Evolutionary conservation across 2,888 invertebrate genomes (phyloP).

Genomic region (Arrhopalites spinosus): DNA sequence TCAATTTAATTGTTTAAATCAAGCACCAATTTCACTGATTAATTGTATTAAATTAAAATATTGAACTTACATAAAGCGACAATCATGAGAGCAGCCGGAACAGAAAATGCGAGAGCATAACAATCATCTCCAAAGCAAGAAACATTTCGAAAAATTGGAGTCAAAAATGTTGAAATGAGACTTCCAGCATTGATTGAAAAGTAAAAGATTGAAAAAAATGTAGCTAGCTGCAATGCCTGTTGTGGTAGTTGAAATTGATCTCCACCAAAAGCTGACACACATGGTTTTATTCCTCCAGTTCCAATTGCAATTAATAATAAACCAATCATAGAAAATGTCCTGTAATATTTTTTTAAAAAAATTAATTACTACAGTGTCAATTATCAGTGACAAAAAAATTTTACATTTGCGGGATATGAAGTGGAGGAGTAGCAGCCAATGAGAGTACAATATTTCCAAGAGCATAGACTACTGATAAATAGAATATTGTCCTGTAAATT

Average conservation of each 20-base stretch:
- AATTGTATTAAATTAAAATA: not conserved
- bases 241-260: conserved; percentile 82
- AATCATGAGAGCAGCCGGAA: conserved; percentile 46
- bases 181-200: conserved; percentile 80
- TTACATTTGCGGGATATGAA: conserved; percentile 26
- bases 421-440: conserved; percentile 60
- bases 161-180: conserved; percentile 69
- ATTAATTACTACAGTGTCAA: not conserved
- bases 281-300: conserved; percentile 91
- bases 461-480: conserved; percentile 63
- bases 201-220: conserved; percentile 93
- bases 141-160: conserved; percentile 70
- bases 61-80: conserved; percentile 39
- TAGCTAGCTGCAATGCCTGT: conserved; percentile 77
- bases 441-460: conserved; percentile 63
- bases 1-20: conserved; percentile 31
- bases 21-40: not conserved
- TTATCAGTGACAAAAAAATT: not conserved
- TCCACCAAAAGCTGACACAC: conserved; percentile 92
- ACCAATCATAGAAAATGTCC: conserved; percentile 61
- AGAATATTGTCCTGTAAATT: conserved; percentile 63
- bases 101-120: conserved; percentile 43
- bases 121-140: conserved; percentile 43
- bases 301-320: conserved; percentile 77
- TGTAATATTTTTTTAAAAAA: conserved; percentile 45